Evolutionary conservation across 1,140 invertebrate species (phyloP), one percentile per base, ranked within the genome.

Genomic region (Agrypnia vestita): DNA sequence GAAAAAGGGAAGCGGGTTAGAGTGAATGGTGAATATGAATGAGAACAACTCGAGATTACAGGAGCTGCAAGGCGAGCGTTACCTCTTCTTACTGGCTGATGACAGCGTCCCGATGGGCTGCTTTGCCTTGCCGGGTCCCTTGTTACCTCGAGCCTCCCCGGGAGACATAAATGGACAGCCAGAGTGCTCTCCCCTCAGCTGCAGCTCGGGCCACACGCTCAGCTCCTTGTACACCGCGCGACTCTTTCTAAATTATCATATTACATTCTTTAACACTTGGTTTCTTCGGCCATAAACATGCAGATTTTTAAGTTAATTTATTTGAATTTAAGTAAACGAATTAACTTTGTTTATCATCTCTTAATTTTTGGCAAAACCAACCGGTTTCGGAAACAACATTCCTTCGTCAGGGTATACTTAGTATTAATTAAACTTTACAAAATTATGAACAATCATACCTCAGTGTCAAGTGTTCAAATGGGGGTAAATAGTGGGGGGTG

Each of bases 141-240:
- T 25, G 17, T 19, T 44, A 47, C 35, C 51, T 15, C 17, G 67
- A 11, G 25, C n/a, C 35, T 71, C 77, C 44, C 53, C 56, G 49
- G 67, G 72, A 51, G 78, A 75, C 64, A 67, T 78, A 53, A 83
- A 83, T 9, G 81, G 81, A 21, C 73, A 78, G 55, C 81, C 79
- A 46, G 49, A n/a, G 67, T 79, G 76, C 17, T 76, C 82, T 12
- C 80, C 83, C 25, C 71, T 43, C 51, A 82, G 71, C 53, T 80
- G 71, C 47, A 84, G 69, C 19, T 84, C 86, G 49, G 90, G 90
- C 90, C 90, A 91, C 74, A 84, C 84, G 73, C 87, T 73, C 21
- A 91, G 83, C 80, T 90, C 89, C 55, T 88, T 82, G 79, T 88
- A 90, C 15, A 90, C 87, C 4, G 89, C 89, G 74, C 87, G 85